Base-by-base conservation (phyloP, 2,797 vertebrate genomes). In the Rhynchonycteris naso region DNA sequence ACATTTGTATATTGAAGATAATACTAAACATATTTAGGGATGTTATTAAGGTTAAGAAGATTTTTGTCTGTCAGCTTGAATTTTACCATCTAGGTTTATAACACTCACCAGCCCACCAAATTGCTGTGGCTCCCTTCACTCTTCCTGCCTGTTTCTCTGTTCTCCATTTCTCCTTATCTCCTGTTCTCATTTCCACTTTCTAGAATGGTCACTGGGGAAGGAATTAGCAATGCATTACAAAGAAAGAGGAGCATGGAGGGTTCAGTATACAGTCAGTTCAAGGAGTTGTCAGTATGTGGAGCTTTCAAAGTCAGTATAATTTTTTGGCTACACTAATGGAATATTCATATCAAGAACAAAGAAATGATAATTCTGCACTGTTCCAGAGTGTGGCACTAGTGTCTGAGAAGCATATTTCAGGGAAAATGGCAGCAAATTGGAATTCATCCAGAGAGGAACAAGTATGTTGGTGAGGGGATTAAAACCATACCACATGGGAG, bases 111-210 rank as follows among this genome's bases (percentile, higher is more conserved):
- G n/a, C 4, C 19, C 1, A 83, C 85, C 52, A 92, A 83, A 66
- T 84, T 52, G n/a, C 86, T 10, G 16, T 75, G 94, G 58, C 87
- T 93, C 80, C 75, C 63, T 80, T 47, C 22, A 19, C 28, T 52
- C 97, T 78, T 26, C 28, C 56, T 80, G 65, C 13, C 7, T 33
- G 5, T 30, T 66, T 81, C 61, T 76, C 7, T 1, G 38, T 5
- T 0, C 1, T 24, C 7, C 0, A 0, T 5, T 22, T 33, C 11
- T 0, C 4, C 0, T 88, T 38, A n/a, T 35, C 9, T 96, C 96
- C 84, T 71, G 30, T 74, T 78, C 59, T 56, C 14, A 38, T 74
- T 54, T 7, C 58, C 22, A 56, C 43, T 58, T 63, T 65, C 71
- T 33, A 28, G 15, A 66, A 71, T 6, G 21, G 19, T n/a, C 47